Base-by-base conservation (phyloP, 2,888 invertebrate genomes). In the Drosophila kanekoi region DNA sequence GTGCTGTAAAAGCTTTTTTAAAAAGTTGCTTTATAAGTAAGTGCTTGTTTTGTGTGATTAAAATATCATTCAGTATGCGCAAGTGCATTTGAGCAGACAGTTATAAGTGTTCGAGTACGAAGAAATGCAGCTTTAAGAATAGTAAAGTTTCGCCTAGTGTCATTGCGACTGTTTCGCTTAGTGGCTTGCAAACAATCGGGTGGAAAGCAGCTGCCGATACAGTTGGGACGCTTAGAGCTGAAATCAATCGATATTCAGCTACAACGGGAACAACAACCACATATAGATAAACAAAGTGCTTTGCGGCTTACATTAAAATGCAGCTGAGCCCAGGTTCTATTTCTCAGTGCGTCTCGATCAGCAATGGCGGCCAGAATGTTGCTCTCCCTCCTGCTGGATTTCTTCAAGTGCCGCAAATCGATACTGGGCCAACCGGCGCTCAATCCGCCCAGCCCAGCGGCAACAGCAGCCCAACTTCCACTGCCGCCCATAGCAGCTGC, bases 361-460 rank as follows among this genome's bases (percentile, higher is more conserved):
- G 20, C 28, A 54, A 77, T 77, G 76, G 44, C 47, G 9, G 41
- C 45, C 56, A 40, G 62, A 44, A 61, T 77, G 79, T 47, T 82
- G 14, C 13, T 88, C 35, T 57, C 65, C 3, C 48, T 70, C 1
- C 20, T 88, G 0, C n/a, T 70, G 53, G 56, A 82, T 13, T 38
- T 88, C 2, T 73, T 82, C 20, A 59, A 37, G 8, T 84, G 81
- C 14, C 66, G 53, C 40, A 64, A 51, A 20, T 14, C 57, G 16
- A 14, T 51, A n/a, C 1, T 18, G 41, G 2, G 18, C n/a, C 44
- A 54, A 35, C 2, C 35, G 23, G 2, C 16, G 33, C 33, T 23
- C 14, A 18, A 4, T 6, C 4, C 11, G 14, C 14, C 14, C 18
- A 18, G n/a, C 8, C 5, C 16, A 13, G 8, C 13, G 10, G 10